These are phyloP conservation scores for Grallaria varia DNA, from an alignment of 2,113 vertebrate genomes.

Conservation along the genomic window DNA sequence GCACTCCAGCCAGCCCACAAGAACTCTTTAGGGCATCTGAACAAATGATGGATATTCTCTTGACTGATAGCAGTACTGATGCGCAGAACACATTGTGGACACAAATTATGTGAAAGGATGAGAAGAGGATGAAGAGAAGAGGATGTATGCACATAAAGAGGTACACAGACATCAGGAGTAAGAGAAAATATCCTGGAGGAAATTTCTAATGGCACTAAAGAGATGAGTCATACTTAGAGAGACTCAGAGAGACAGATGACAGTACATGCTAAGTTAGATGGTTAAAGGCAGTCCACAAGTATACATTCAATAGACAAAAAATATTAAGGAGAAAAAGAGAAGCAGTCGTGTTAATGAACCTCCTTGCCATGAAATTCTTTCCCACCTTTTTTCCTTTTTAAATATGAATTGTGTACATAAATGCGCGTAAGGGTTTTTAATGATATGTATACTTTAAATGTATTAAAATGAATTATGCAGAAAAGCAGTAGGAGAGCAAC, in stretches of 20 bases:
- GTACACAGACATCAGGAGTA: neutral
- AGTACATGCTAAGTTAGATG: neutral
- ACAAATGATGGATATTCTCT: slow-evolving; percentile 10
- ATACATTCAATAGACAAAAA: neutral
- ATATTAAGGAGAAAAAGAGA: neutral
- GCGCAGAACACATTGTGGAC: neutral
- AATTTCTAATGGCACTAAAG: neutral
- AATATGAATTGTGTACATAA: slow-evolving; percentile 57
- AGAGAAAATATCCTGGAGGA: neutral
- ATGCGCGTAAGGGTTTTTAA: slow-evolving; percentile 60
- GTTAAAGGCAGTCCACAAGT: neutral
- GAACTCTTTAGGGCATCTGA: neutral
- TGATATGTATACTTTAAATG: slow-evolving; percentile 70
- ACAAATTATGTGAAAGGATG: neutral
- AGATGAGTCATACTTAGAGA: neutral
- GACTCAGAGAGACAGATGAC: neutral
- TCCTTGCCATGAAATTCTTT: neutral
- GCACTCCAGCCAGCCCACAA: neutral
- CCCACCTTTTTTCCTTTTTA: neutral
- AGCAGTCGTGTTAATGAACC: neutral
- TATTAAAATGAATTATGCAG: slow-evolving; percentile 80
- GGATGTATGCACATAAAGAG: neutral
- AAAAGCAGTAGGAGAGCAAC: slow-evolving; percentile 71
- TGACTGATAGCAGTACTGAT: neutral
- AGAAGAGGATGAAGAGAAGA: neutral